Percentiles rank a stretch among this genome's conserved stretches.
These are phyloP conservation scores for Hystrix cristata DNA, from an alignment of 2,113 vertebrate genomes.

Conservation along the genomic window DNA sequence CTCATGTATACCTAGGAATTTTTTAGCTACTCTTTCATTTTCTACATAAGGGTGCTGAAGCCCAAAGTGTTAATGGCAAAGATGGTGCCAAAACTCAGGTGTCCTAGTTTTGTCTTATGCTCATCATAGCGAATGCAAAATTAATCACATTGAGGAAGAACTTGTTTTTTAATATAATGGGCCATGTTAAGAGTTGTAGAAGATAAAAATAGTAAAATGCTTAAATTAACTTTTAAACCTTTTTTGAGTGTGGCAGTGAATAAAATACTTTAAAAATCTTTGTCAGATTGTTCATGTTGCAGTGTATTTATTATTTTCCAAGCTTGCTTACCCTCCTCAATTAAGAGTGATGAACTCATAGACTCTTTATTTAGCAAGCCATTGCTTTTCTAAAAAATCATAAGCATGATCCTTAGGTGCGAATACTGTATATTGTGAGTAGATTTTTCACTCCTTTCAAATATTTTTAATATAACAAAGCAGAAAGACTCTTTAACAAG, in stretches of 20 bases:
- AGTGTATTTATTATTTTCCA: slow-evolving; percentile 33
- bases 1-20: not conserved
- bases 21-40: not conserved
- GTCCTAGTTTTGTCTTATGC: slow-evolving; percentile 15
- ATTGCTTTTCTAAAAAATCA: slow-evolving; percentile 29
- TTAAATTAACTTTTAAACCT: slow-evolving; percentile 38
- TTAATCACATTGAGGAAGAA: not conserved
- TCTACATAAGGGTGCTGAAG: not conserved
- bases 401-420: not conserved
- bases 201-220: slow-evolving; percentile 40
- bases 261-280: not conserved
- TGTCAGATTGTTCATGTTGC: not conserved
- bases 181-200: slow-evolving; percentile 7
- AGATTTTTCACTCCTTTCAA: not conserved
- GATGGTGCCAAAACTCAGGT: not conserved
- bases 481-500: not conserved
- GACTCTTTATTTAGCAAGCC: slow-evolving; percentile 37
- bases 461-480: not conserved
- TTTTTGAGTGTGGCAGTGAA: slow-evolving; percentile 17
- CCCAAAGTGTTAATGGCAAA: slow-evolving; percentile 20
- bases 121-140: not conserved
- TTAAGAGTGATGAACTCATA: slow-evolving; percentile 36
- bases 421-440: not conserved
- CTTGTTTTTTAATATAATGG: slow-evolving; percentile 41
- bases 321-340: not conserved